Evolutionary conservation across 2,888 invertebrate species (phyloP).

Genomic region (Pseudoips prasinana): DNA sequence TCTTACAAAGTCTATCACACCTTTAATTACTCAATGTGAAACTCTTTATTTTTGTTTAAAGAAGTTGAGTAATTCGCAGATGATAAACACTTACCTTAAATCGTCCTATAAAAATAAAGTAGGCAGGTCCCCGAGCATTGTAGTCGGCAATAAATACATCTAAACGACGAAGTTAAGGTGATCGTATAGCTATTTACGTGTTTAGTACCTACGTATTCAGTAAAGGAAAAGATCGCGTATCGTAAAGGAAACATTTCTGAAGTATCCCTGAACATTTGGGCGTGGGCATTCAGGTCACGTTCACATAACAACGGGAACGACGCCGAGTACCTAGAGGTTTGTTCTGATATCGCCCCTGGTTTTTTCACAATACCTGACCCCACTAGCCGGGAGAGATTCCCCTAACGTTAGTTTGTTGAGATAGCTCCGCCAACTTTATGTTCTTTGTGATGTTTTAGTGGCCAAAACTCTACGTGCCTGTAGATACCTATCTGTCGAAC

Average conservation of each 20-base stretch:
- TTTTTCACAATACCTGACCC: slow-evolving; percentile 76
- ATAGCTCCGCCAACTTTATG: slow-evolving; percentile 55
- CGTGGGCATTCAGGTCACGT: slow-evolving; percentile 72
- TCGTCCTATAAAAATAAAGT: slow-evolving; percentile 29
- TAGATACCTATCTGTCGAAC: not conserved
- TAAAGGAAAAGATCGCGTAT: slow-evolving; percentile 70
- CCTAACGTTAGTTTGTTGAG: slow-evolving; percentile 55
- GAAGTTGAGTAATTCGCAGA: slow-evolving; percentile 3
- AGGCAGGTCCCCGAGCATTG: slow-evolving; percentile 23
- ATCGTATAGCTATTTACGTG: slow-evolving; percentile 69
- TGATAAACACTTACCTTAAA: slow-evolving; percentile 10
- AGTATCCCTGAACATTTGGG: slow-evolving; percentile 67
- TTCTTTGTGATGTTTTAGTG: slow-evolving; percentile 53
- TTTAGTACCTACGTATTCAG: slow-evolving; percentile 59
- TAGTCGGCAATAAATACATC: slow-evolving; percentile 46
- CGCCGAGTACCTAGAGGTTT: slow-evolving; percentile 70
- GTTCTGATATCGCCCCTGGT: slow-evolving; percentile 74
- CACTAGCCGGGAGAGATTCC: slow-evolving; percentile 61
- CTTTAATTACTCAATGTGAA: no score
- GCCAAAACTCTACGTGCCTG: slow-evolving; percentile 46
- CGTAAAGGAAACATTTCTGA: slow-evolving; percentile 75
- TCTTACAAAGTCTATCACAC: no score
- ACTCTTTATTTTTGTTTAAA: no score
- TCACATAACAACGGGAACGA: slow-evolving; percentile 67
- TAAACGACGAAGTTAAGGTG: slow-evolving; percentile 57